Evolutionary conservation across 1,140 invertebrate genomes (phyloP).

Genomic region (Oncopeltus fasciatus): DNA sequence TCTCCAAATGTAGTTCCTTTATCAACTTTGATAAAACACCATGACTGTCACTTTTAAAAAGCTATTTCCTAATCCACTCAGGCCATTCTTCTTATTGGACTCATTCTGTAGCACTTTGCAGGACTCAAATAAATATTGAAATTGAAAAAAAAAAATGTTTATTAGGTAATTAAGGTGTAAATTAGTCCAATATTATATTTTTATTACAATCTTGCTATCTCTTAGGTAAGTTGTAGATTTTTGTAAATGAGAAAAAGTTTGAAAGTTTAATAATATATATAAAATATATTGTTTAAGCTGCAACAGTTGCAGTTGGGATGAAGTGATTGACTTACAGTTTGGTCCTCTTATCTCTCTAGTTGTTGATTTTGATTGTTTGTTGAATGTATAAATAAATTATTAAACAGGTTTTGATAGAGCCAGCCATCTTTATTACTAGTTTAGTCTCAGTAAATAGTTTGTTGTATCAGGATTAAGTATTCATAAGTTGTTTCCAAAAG

Average conservation of each 20-base stretch:
- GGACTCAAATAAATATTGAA: background rate
- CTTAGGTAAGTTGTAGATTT: slow-evolving; percentile 3
- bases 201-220: slow-evolving; percentile 10
- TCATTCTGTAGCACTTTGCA: background rate
- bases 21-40: background rate
- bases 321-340: background rate
- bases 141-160: background rate
- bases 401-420: background rate
- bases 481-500: background rate
- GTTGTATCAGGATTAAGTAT: background rate
- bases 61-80: background rate
- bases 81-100: background rate
- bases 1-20: background rate
- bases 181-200: slow-evolving; percentile 7
- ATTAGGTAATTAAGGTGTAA: background rate
- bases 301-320: background rate
- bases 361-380: slow-evolving; percentile 9
- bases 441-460: background rate
- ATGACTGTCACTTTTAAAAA: background rate
- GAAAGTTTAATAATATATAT: slow-evolving; percentile 3
- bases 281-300: background rate
- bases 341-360: slow-evolving; percentile 5
- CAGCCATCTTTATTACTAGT: background rate
- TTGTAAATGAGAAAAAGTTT: slow-evolving; percentile 1
- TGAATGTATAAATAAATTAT: slow-evolving; percentile 3